Percentiles rank a stretch among this genome's conserved stretches.
Conservation (phyloP, 2,797 vertebrate genomes). For the Liparis tanakae region DNA sequence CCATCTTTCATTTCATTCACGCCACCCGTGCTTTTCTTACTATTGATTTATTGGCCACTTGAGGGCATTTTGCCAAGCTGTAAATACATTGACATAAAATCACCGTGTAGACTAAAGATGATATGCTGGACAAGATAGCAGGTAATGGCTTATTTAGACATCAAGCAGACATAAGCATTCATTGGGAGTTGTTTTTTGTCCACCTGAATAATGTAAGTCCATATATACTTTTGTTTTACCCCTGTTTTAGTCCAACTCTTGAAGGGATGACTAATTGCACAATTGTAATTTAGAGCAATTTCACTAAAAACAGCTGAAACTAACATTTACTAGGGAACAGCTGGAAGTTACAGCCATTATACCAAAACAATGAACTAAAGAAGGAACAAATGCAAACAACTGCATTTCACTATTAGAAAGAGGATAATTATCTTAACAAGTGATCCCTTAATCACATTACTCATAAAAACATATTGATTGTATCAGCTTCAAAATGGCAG, state of each 20-base stretch:
- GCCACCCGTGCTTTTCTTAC: neutral
- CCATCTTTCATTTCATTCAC: neutral
- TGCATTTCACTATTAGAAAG: neutral
- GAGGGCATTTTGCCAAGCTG: neutral
- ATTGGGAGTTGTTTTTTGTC: neutral
- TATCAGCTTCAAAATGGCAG: neutral
- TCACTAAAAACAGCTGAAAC: neutral
- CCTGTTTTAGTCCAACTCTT: neutral
- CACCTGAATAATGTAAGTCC: neutral
- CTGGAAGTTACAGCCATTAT: neutral
- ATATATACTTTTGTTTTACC: neutral
- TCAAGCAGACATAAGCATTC: neutral
- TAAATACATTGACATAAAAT: slow-evolving; percentile 1
- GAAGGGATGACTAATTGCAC: neutral
- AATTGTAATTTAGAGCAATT: neutral
- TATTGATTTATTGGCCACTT: neutral
- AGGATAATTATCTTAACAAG: neutral
- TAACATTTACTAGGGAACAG: neutral
- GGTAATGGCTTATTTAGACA: neutral
- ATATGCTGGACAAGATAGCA: neutral
- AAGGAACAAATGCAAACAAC: neutral
- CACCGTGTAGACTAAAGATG: neutral
- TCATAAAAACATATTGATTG: neutral
- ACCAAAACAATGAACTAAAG: neutral
- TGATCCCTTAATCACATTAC: neutral